These are phyloP conservation scores for Heliconius nattereri DNA, from an alignment of 1,140 invertebrate genomes.

Conservation along the genomic window DNA sequence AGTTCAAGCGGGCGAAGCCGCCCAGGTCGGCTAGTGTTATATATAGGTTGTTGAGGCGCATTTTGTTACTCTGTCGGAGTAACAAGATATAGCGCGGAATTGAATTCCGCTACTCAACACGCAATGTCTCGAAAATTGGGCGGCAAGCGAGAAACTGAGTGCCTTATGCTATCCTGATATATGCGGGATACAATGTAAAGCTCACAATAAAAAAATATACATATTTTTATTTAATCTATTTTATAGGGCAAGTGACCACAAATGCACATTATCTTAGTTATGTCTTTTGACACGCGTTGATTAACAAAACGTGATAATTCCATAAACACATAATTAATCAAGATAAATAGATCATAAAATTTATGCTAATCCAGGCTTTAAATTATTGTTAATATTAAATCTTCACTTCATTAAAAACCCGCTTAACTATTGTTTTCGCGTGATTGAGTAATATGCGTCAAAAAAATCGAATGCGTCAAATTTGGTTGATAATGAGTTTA, in stretches of 20 bases:
- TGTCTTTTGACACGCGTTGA: not conserved
- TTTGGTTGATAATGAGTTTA: no score
- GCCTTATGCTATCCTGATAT: no score
- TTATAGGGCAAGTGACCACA: not conserved
- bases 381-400: not conserved
- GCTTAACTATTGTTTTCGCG: not conserved
- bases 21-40: no score
- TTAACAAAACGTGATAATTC: not conserved
- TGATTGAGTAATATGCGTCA: not conserved
- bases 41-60: no score
- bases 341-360: not conserved
- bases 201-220: no score
- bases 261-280: not conserved
- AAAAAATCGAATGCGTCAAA: not conserved
- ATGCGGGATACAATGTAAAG: no score
- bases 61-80: no score
- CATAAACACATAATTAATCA: not conserved
- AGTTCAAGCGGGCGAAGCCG: no score
- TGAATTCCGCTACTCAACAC: no score
- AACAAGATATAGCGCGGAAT: no score
- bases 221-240: not conserved
- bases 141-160: no score
- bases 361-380: not conserved
- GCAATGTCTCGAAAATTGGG: no score
- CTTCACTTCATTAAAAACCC: not conserved